A percentile compares a stretch with the other conserved stretches of the same genome.
These are phyloP conservation scores for Alloscopus bannaensis DNA, from an alignment of 2,888 invertebrate genomes.

Conservation along the genomic window DNA sequence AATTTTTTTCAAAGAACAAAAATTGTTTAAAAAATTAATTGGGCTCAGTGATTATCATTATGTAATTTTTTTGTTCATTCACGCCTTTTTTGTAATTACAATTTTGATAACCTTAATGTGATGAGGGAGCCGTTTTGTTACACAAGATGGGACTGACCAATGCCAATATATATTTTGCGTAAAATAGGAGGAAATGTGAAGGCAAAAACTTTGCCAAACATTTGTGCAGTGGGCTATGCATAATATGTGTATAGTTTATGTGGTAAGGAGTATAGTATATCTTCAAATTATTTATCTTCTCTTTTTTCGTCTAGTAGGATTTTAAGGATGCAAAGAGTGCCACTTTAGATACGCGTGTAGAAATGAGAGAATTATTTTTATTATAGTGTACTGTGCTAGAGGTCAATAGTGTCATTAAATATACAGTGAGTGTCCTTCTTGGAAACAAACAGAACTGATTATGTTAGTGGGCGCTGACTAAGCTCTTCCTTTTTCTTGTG, in stretches of 20 bases:
- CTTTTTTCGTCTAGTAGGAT: background rate
- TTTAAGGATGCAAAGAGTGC: slow-evolving; percentile 52
- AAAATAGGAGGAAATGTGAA: slow-evolving; percentile 11
- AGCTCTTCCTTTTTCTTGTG: too few relatives aligned
- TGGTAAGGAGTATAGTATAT: background rate
- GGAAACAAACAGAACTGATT: slow-evolving; percentile 22
- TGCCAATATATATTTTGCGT: slow-evolving; percentile 33
- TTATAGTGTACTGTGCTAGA: too few relatives aligned
- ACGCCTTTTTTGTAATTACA: background rate
- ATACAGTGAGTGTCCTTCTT: too few relatives aligned
- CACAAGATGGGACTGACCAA: slow-evolving; percentile 33
- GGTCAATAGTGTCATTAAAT: too few relatives aligned
- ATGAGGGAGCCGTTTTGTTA: slow-evolving; percentile 13
- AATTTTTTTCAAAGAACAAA: too few relatives aligned
- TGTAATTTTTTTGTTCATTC: background rate
- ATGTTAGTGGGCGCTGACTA: slow-evolving; percentile 1
- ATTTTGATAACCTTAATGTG: too few relatives aligned
- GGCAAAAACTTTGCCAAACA: too few relatives aligned
- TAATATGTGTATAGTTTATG: background rate
- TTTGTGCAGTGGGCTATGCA: too few relatives aligned
- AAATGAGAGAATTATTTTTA: background rate
- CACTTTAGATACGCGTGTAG: slow-evolving; percentile 17
- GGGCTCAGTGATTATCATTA: slow-evolving; percentile 5
- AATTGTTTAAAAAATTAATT: too few relatives aligned
- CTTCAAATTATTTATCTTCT: slow-evolving; percentile 29